Evolutionary conservation across 2,888 invertebrate genomes (phyloP).

Genomic region (Metellina segmentata): DNA sequence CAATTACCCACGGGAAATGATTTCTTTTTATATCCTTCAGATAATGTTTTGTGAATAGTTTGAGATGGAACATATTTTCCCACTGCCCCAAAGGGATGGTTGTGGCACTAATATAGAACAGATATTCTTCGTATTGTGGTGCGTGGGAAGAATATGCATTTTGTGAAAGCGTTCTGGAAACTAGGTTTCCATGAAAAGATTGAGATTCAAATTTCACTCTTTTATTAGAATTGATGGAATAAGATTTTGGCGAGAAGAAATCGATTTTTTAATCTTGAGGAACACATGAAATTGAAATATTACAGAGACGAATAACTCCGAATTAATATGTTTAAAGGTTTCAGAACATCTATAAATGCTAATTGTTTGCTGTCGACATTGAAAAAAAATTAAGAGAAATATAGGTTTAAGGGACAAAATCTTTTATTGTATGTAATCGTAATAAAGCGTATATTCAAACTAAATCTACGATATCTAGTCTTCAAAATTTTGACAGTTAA

Average conservation of each 20-base stretch:
- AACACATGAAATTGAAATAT: background rate
- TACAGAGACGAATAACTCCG: no score
- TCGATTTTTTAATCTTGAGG: background rate
- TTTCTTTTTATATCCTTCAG: constrained; percentile 10
- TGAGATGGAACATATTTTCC: background rate
- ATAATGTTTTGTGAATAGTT: background rate
- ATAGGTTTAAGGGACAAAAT: no score
- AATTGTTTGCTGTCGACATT: no score
- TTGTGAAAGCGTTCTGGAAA: background rate
- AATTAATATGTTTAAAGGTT: no score
- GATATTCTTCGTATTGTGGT: background rate
- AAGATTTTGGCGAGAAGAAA: background rate
- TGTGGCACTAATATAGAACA: background rate
- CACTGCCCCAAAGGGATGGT: background rate
- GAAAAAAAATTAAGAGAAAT: no score
- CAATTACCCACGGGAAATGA: constrained; percentile 9
- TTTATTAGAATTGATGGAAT: background rate
- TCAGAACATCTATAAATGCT: no score
- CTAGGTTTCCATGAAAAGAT: background rate
- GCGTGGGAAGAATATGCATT: background rate
- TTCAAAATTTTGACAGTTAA: no score
- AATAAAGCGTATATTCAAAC: no score
- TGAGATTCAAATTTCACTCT: background rate
- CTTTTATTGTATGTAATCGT: no score
- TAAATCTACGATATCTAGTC: no score